phyloP scores from a whole-genome alignment of 2,113 vertebrate genomes.

The Illadopsis cleaveri region DNA sequence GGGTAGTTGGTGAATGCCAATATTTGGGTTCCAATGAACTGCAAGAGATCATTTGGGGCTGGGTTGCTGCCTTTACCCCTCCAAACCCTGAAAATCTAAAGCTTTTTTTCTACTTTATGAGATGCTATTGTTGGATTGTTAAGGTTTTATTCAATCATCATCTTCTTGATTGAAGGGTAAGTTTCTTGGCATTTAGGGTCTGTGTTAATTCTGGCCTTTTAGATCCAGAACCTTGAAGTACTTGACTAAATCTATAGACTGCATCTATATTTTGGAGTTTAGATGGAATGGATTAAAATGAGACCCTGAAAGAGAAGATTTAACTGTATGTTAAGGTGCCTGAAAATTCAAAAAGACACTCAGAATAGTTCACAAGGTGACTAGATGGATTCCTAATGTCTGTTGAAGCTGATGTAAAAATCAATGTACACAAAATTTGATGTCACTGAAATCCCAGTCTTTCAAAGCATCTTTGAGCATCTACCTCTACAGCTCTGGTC shows the following conservation, averaged over 20 bases:
- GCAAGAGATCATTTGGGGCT: neutral
- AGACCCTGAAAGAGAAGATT: neutral
- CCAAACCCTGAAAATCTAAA: neutral
- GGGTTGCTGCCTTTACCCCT: neutral
- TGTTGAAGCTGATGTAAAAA: neutral
- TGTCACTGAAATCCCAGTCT: neutral
- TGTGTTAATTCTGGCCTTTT: neutral
- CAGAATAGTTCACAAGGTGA: neutral
- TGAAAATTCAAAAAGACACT: neutral
- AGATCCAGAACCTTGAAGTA: neutral
- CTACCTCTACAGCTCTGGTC: neutral
- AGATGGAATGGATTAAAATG: neutral
- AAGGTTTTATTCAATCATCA: neutral
- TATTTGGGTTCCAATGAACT: neutral
- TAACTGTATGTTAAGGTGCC: neutral
- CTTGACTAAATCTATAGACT: neutral
- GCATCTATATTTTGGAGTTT: neutral
- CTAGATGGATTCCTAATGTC: neutral
- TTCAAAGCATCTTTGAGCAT: neutral
- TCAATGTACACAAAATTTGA: neutral
- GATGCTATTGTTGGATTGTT: neutral
- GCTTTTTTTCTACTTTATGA: neutral
- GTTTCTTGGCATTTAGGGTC: neutral
- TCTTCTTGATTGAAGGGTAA: neutral
- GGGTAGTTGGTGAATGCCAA: neutral